Evolutionary conservation across 1,140 invertebrate species (phyloP).

Genomic region (Tribolium madens): DNA sequence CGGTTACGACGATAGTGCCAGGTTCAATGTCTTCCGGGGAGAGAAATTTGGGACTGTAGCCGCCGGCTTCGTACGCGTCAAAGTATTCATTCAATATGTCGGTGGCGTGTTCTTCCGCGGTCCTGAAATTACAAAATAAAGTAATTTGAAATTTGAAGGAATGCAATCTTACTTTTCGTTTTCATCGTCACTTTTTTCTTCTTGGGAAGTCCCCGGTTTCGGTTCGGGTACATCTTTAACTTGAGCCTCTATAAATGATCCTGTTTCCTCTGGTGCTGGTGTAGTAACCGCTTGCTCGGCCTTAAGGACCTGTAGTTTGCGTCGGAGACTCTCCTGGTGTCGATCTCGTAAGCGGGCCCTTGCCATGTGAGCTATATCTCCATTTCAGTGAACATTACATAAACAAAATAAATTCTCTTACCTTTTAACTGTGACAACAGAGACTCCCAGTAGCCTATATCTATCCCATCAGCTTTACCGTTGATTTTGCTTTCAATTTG

Average conservation of each 20-base stretch:
- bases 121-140: constrained; percentile 13
- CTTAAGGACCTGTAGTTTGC: constrained; percentile 91
- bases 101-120: constrained; percentile 66
- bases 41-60: constrained; percentile 87
- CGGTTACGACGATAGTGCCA: constrained; percentile 82
- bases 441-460: constrained; percentile 98
- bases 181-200: constrained; percentile 50
- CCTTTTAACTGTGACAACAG: constrained; percentile 89
- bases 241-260: constrained; percentile 51
- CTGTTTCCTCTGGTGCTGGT: constrained; percentile 61
- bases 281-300: constrained; percentile 82
- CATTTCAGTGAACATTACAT: background rate
- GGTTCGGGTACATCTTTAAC: constrained; percentile 50
- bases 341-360: constrained; percentile 90
- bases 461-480: constrained; percentile 88
- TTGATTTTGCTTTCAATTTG: constrained; percentile 92
- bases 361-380: constrained; percentile 87
- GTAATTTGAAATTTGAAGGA: background rate
- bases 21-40: constrained; percentile 80
- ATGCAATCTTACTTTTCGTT: constrained; percentile 2
- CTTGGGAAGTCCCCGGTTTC: constrained; percentile 52
- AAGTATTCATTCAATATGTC: constrained; percentile 74
- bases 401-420: constrained; percentile 65
- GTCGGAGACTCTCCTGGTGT: constrained; percentile 91
- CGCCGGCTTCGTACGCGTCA: constrained; percentile 81